These are phyloP conservation scores for Torymus texanus DNA, from an alignment of 2,888 invertebrate species.

Conservation along the genomic window DNA sequence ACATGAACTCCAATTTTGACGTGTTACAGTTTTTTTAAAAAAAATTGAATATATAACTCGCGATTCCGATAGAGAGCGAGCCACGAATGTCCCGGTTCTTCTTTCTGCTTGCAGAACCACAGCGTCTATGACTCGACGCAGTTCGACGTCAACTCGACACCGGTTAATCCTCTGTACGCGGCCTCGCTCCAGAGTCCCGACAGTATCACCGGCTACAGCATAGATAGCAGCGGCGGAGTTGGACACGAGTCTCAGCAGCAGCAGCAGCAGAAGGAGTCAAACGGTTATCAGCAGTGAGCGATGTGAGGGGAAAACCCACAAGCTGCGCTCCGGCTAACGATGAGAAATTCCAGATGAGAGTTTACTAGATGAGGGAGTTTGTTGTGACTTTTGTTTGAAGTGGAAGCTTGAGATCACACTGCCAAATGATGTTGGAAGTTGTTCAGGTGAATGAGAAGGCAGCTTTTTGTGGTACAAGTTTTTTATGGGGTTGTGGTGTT, in stretches of 20 bases:
- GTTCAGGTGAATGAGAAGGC: too few relatives aligned
- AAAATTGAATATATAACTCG: too few relatives aligned
- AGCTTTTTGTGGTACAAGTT: too few relatives aligned
- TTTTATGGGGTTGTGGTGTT: too few relatives aligned
- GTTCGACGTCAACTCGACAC: conserved; percentile 81
- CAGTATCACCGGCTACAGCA: conserved; percentile 80
- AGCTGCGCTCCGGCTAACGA: too few relatives aligned
- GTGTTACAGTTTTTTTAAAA: not conserved
- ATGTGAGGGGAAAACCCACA: too few relatives aligned
- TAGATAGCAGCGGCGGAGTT: conserved; percentile 69
- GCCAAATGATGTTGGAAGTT: too few relatives aligned
- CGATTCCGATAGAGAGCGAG: not conserved
- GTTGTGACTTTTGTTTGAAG: too few relatives aligned
- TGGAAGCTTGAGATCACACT: too few relatives aligned
- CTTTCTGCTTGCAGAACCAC: conserved; percentile 79
- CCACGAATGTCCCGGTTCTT: conserved; percentile 2
- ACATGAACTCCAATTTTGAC: not conserved
- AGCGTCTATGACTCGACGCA: conserved; percentile 85
- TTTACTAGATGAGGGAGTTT: too few relatives aligned
- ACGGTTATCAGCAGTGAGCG: conserved; percentile 72
- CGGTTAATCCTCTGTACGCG: conserved; percentile 82
- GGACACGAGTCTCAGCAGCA: conserved; percentile 60
- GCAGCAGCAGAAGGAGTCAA: conserved; percentile 67
- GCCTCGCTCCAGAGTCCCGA: conserved; percentile 85
- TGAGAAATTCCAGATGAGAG: too few relatives aligned